A percentile compares a stretch with the other conserved stretches of the same genome.
Conservation (phyloP, 2,113 vertebrate genomes). For the Ochotona curzoniae region DNA sequence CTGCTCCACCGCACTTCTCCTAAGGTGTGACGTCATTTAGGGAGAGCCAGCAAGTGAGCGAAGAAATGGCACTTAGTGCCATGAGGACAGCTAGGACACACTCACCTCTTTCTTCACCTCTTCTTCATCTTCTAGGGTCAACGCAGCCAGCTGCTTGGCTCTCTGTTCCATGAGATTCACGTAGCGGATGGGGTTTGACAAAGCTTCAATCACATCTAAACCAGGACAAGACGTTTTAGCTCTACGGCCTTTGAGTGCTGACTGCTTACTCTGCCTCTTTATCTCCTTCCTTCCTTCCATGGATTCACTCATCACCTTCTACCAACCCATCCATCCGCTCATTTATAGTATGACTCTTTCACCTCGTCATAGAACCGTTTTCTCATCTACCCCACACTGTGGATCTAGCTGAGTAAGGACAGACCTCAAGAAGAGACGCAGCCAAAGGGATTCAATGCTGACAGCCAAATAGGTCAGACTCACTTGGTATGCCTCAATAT, state of each 20-base stretch:
- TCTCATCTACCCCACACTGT: neutral
- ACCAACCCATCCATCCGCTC: neutral
- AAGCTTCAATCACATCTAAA: constrained; percentile 97
- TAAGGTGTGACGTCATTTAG: neutral
- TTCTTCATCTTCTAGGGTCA: constrained; percentile 97
- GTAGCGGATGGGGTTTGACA: constrained; percentile 98
- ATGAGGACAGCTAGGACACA: neutral
- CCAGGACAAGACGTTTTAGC: constrained; percentile 61
- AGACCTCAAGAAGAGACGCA: constrained; percentile 6
- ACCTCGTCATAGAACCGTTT: neutral
- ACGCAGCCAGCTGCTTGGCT: constrained; percentile 95
- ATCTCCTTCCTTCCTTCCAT: neutral
- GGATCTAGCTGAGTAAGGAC: neutral
- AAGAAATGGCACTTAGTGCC: neutral
- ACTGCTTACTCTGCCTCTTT: neutral
- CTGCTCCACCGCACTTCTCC: neutral
- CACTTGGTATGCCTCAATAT: neutral
- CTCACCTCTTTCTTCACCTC: constrained; percentile 95
- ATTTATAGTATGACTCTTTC: neutral
- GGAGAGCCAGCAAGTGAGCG: neutral
- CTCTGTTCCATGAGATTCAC: constrained; percentile 99
- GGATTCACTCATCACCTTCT: neutral
- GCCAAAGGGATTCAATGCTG: neutral
- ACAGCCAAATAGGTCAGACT: neutral
- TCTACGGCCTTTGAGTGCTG: neutral